These are phyloP conservation scores for Lithobates sylvaticus DNA, from an alignment of 2,797 vertebrate genomes.

Conservation along the genomic window DNA sequence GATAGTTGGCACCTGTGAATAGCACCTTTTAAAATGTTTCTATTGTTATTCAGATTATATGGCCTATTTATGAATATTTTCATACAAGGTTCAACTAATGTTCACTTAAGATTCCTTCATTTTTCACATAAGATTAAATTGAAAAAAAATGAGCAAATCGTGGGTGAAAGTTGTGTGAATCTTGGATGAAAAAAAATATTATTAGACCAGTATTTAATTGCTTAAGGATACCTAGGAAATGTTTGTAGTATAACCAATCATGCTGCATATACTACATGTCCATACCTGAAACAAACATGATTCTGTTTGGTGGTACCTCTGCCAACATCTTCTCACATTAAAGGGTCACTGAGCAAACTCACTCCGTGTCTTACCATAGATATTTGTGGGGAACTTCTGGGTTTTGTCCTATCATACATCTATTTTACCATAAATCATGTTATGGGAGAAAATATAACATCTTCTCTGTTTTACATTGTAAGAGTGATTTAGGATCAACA, in stretches of 20 bases:
- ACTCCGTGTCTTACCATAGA: background rate
- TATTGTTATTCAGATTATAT: background rate
- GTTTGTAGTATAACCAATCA: background rate
- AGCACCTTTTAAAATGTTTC: background rate
- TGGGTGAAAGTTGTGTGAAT: no score
- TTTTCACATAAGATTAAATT: no score
- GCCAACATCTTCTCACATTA: background rate
- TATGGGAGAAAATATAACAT: background rate
- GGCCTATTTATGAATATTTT: background rate
- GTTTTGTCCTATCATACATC: background rate
- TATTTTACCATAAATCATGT: background rate
- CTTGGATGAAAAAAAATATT: no score
- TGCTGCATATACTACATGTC: background rate
- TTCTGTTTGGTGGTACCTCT: background rate
- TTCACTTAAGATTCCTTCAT: no score
- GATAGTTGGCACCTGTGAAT: background rate
- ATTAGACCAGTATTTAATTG: background rate
- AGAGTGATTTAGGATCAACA: no score
- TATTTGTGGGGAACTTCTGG: background rate
- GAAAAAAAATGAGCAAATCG: no score
- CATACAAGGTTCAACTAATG: no score
- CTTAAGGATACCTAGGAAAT: background rate
- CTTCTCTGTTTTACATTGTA: background rate
- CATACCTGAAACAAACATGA: background rate
- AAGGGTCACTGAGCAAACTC: background rate